Base-by-base conservation (phyloP, 2,797 vertebrate species). In the Peromyscus nudipes region DNA sequence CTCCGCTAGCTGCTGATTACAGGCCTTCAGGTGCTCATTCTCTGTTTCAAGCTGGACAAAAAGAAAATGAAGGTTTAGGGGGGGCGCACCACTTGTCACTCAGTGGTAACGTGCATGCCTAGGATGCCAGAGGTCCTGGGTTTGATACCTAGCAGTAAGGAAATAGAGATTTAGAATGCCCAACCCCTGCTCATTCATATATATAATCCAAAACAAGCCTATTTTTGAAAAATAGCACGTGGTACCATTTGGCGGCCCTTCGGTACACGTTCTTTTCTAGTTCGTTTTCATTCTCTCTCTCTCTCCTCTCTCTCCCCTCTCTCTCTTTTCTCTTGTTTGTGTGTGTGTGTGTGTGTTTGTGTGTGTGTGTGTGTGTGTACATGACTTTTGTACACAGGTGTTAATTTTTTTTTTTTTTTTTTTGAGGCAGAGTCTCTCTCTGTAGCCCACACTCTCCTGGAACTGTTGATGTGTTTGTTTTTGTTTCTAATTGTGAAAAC, bases 11-110 rank as follows among this genome's bases (percentile, higher is more conserved):
- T 98, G 99, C 97, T 98, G 97, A 98, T 99, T 99, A 86, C 98
- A 98, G 97, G 97, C 98, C 98, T 99, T 99, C 98, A 99, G 97
- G 94, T 99, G 99, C 97, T 99, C 99, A 98, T 99, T 99, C 98
- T 99, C 99, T 49, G 99, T 98, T 98, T 99, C 99, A 98, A 99
- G 99, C 99, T 99, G 97, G 57, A 96, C 97, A 97, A 79, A 65
- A 93, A 97, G 43, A 95, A 97, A 71, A 91, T 64, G 75, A 97
- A 86, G 80, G 94, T 11, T 79, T 34, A 92, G 25, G 75, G 75
- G 52, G 29, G 23, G 17, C n/a, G n/a, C n/a, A n/a, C n/a, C n/a
- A n/a, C 2, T 0, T 81, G 21, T 11, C 37, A 17, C 13, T 81
- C 23, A 29, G 76, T 6, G 19, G 23, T 55, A 46, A 31, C 40